Conservation (phyloP, 2,113 vertebrate genomes). For the Ailurus styani region DNA sequence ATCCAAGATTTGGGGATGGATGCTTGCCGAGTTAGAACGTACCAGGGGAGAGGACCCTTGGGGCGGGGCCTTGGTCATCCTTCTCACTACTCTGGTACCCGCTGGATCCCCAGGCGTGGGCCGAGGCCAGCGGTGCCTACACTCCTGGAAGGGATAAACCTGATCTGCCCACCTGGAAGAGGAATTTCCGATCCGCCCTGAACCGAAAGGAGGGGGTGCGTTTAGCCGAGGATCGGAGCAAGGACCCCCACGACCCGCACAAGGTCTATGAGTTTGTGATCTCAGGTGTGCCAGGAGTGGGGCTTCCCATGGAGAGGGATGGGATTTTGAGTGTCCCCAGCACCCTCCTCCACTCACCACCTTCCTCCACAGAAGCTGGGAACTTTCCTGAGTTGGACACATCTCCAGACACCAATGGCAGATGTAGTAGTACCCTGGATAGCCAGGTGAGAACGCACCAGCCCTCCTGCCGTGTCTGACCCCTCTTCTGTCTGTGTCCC, state of each 20-base stretch:
- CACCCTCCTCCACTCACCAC: background rate
- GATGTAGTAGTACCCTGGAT: background rate
- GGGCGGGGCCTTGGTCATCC: background rate
- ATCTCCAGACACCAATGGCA: background rate
- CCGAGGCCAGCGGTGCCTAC: slow-evolving; percentile 82
- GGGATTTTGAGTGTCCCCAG: background rate
- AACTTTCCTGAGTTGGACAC: background rate
- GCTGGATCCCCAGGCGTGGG: slow-evolving; percentile 83
- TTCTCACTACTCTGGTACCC: background rate
- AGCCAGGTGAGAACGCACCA: background rate
- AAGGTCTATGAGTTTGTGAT: slow-evolving; percentile 83
- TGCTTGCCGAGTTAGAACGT: background rate
- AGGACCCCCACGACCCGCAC: slow-evolving; percentile 85
- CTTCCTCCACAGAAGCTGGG: background rate
- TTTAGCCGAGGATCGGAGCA: slow-evolving; percentile 81
- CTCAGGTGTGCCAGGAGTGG: background rate
- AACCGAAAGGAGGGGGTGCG: slow-evolving; percentile 82
- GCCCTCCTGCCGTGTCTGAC: too few relatives aligned
- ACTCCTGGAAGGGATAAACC: slow-evolving; percentile 70
- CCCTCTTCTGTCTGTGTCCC: background rate
- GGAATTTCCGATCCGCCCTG: slow-evolving; percentile 92
- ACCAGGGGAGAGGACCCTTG: background rate
- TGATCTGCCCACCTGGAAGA: slow-evolving; percentile 88
- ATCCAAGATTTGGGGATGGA: background rate
- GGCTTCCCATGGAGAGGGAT: rapidly evolving